A percentile compares a stretch with the other conserved stretches of the same genome.
Evolutionary conservation across 1,140 invertebrate species (phyloP).

Genomic region (Zaprionus taronus): DNA sequence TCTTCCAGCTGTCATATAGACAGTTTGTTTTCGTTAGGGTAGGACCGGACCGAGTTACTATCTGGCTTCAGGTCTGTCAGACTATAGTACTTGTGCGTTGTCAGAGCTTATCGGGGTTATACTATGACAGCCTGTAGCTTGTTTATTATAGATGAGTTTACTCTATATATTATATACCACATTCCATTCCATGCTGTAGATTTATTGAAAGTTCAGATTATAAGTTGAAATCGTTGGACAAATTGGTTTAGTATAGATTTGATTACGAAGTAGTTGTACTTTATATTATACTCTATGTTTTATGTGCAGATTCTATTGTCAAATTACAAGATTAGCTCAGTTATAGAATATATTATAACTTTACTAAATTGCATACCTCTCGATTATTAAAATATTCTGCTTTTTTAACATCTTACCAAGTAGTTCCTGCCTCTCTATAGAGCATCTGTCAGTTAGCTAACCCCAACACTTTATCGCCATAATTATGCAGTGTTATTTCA

Average conservation of each 20-base stretch:
- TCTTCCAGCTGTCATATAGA: conserved; percentile 55
- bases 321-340: too few relatives aligned
- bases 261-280: not conserved
- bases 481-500: conserved; percentile 22
- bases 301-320: too few relatives aligned
- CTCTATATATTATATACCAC: not conserved
- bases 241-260: not conserved
- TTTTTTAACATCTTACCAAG: too few relatives aligned
- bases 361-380: not conserved
- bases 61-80: not conserved
- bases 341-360: not conserved
- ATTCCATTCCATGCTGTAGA: too few relatives aligned
- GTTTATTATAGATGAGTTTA: not conserved
- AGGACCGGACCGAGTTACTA: conserved; percentile 8
- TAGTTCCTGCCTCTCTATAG: not conserved
- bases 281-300: too few relatives aligned
- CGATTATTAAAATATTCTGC: too few relatives aligned
- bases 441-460: conserved; percentile 16
- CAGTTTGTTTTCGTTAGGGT: conserved; percentile 34
- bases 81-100: too few relatives aligned
- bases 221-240: not conserved
- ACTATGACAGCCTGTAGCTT: conserved; percentile 5
- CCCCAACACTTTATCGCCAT: not conserved
- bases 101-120: not conserved
- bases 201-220: not conserved